These are phyloP conservation scores for Rhopalosiphum padi DNA, from an alignment of 1,140 invertebrate species.

Conservation along the genomic window DNA sequence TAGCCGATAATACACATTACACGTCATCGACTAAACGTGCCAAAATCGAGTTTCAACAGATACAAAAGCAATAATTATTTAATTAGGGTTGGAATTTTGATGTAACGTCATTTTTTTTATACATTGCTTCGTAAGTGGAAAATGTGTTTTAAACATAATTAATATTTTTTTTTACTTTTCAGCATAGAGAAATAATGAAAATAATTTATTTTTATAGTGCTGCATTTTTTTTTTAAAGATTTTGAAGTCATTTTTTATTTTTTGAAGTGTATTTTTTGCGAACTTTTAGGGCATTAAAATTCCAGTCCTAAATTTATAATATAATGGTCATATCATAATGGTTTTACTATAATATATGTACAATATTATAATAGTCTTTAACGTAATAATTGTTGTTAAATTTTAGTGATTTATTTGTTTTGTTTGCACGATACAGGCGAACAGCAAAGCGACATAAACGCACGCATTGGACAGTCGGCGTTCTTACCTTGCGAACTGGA, in stretches of 20 bases:
- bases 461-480: slow-evolving; percentile 41
- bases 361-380: not conserved
- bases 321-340: too few relatives aligned
- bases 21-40: not conserved
- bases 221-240: not conserved
- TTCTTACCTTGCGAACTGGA: slow-evolving; percentile 63
- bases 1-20: not conserved
- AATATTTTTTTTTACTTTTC: not conserved
- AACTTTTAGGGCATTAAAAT: not conserved
- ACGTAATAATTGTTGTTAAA: not conserved
- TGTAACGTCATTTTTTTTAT: not conserved
- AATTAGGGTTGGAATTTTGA: not conserved
- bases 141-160: not conserved
- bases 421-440: slow-evolving; percentile 16
- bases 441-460: slow-evolving; percentile 48
- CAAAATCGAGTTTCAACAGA: not conserved
- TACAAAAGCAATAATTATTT: not conserved
- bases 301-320: not conserved
- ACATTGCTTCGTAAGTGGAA: not conserved
- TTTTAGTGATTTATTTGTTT: not conserved
- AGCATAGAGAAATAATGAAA: too few relatives aligned
- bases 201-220: too few relatives aligned
- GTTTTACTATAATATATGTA: not conserved
- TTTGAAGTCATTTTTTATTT: not conserved
- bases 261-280: too few relatives aligned